These are phyloP conservation scores for Salminus brasiliensis DNA, from an alignment of 2,113 vertebrate species.

Conservation along the genomic window DNA sequence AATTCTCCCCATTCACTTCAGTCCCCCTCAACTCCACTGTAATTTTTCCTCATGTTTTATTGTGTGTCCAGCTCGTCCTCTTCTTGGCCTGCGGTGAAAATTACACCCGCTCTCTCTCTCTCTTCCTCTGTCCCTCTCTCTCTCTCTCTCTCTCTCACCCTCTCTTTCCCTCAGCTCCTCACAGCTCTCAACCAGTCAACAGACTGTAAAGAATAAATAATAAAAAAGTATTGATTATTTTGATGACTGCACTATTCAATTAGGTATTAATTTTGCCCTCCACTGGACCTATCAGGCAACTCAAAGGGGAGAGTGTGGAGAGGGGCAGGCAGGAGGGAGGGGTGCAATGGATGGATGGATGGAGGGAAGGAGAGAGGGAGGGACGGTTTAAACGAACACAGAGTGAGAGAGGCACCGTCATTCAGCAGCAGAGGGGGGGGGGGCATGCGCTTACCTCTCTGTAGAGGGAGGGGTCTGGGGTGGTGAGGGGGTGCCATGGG, in stretches of 20 bases:
- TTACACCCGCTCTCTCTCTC: constrained; percentile 91
- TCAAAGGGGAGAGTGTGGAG: constrained; percentile 83
- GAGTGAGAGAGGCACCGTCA: constrained; percentile 81
- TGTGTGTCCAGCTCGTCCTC: constrained; percentile 95
- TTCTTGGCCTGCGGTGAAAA: constrained; percentile 90
- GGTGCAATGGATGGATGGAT: constrained; percentile 67
- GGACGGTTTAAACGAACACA: constrained; percentile 82
- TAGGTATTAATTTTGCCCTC: constrained; percentile 99
- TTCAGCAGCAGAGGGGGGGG: constrained; percentile 90
- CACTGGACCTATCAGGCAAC: constrained; percentile 99
- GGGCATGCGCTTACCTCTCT: constrained; percentile 97
- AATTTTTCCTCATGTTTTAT: constrained; percentile 81
- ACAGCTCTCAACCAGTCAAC: constrained; percentile 99
- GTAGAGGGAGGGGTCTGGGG: constrained; percentile 53
- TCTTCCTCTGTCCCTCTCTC: constrained; percentile 82
- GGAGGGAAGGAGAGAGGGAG: constrained; percentile 34
- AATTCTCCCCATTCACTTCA: constrained; percentile 82
- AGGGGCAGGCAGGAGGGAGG: constrained; percentile 61
- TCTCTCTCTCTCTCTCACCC: background rate
- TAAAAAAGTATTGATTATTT: constrained; percentile 99
- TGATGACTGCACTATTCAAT: constrained; percentile 99
- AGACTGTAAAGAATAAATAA: constrained; percentile 99
- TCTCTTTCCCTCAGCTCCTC: constrained; percentile 79
- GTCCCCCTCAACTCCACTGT: constrained; percentile 42
- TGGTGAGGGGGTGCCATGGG: constrained; percentile 62